Evolutionary conservation across 2,888 invertebrate genomes (phyloP).

Genomic region (Andrena bucephala): DNA sequence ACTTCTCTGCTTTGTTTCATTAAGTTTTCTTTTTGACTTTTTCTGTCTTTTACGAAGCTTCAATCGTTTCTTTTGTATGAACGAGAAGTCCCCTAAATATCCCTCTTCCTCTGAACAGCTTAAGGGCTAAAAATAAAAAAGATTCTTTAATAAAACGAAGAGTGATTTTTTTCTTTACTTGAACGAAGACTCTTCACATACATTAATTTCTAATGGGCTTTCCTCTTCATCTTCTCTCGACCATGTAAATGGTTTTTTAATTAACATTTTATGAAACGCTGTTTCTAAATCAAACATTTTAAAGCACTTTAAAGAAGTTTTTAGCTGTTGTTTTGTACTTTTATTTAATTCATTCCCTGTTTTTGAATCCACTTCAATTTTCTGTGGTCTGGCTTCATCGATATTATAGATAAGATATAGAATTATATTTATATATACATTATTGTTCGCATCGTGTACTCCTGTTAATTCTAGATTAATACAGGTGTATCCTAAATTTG

Average conservation of each 20-base stretch:
- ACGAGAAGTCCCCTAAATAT: conserved; percentile 9
- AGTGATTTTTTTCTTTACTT: background rate
- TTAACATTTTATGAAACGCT: conserved; percentile 62
- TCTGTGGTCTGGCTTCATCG: conserved; percentile 60
- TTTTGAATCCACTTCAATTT: conserved; percentile 61
- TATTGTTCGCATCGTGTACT: conserved; percentile 42
- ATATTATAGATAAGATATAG: conserved; percentile 69
- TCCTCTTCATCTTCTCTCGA: conserved; percentile 32
- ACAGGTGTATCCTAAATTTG: conserved; percentile 60
- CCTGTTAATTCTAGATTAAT: conserved; percentile 62
- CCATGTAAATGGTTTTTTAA: conserved; percentile 64
- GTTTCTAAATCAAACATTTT: conserved; percentile 43
- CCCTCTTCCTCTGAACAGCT: conserved; percentile 37
- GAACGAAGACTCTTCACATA: conserved; percentile 30
- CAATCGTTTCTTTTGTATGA: background rate
- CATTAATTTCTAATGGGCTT: conserved; percentile 39
- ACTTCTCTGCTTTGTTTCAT: background rate
- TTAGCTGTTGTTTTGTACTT: conserved; percentile 30
- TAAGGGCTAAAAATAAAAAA: conserved; percentile 48
- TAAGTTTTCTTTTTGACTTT: background rate
- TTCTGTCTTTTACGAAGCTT: background rate
- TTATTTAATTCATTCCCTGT: conserved; percentile 10
- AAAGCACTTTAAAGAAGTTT: conserved; percentile 60
- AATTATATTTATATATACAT: conserved; percentile 53
- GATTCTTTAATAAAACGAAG: conserved; percentile 9